Conservation (phyloP, 2,113 vertebrate genomes). For the Pygoscelis antarcticus region DNA sequence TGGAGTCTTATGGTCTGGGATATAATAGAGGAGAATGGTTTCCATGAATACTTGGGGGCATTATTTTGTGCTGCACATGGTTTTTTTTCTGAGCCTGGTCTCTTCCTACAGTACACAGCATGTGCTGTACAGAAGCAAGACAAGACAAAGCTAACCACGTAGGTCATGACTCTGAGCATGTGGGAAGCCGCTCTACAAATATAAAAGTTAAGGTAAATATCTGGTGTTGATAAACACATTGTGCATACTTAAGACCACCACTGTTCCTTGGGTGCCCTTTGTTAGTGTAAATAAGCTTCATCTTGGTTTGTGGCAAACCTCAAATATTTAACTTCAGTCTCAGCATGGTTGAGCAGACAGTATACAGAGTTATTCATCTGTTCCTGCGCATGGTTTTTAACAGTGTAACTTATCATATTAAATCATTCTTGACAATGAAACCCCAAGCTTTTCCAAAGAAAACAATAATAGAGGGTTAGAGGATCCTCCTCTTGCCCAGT, state of each 20-base stretch:
- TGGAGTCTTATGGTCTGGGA: slow-evolving; percentile 16
- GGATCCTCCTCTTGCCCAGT: neutral
- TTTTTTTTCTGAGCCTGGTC: neutral
- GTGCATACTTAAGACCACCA: neutral
- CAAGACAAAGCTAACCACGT: slow-evolving; percentile 43
- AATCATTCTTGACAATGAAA: slow-evolving; percentile 1
- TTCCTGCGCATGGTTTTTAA: neutral
- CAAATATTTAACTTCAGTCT: slow-evolving; percentile 44
- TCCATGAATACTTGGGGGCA: neutral
- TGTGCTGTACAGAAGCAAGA: neutral
- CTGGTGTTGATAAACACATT: slow-evolving; percentile 19
- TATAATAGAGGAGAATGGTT: neutral
- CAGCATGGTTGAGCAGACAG: neutral
- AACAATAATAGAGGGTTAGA: neutral
- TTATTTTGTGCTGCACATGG: neutral
- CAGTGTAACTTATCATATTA: neutral
- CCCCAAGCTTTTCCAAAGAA: neutral
- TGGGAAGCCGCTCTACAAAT: slow-evolving; percentile 34
- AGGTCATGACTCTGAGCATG: neutral
- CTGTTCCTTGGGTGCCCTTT: slow-evolving; percentile 14
- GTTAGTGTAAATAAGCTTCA: slow-evolving; percentile 31
- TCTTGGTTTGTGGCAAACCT: slow-evolving; percentile 64
- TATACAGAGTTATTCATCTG: neutral
- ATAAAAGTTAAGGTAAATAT: slow-evolving; percentile 34
- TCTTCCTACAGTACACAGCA: neutral